Conservation (phyloP, 2,888 invertebrate genomes). For the Hydriomena furcata region DNA sequence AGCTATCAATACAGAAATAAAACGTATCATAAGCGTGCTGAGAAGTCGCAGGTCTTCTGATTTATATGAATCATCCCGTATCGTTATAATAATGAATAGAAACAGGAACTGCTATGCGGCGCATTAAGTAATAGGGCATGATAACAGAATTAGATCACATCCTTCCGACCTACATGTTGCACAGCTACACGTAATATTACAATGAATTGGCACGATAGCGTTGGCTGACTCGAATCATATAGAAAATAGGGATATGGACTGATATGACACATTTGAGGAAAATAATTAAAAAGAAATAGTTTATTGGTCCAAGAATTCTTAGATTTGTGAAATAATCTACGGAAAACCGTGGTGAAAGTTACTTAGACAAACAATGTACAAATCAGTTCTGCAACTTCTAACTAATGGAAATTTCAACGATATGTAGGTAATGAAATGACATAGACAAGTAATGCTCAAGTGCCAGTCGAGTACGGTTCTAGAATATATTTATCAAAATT, state of each 20-base stretch:
- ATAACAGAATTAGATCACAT: slow-evolving; percentile 55
- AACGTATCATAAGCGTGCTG: too few species aligned
- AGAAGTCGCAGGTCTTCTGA: too few species aligned
- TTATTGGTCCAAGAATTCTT: too few species aligned
- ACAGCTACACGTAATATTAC: slow-evolving; percentile 26
- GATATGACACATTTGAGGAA: slow-evolving; percentile 1
- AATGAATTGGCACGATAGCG: slow-evolving; percentile 4
- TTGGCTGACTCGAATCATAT: background rate
- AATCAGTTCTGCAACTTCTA: too few species aligned
- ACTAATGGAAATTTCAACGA: too few species aligned
- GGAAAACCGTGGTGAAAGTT: too few species aligned
- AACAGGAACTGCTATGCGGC: slow-evolving; percentile 8
- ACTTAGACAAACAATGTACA: too few species aligned
- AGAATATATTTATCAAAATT: background rate
- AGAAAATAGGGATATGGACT: background rate
- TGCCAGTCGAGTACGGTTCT: background rate
- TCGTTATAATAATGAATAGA: background rate
- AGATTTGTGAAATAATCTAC: too few species aligned
- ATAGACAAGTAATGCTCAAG: background rate
- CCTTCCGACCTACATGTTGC: slow-evolving; percentile 36
- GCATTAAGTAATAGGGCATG: slow-evolving; percentile 32
- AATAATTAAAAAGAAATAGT: too few species aligned
- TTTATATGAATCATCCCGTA: background rate
- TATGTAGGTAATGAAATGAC: too few species aligned
- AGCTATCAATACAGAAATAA: too few species aligned